Base-by-base conservation (phyloP, 2,797 vertebrate species). In the Hephaestus fuliginosus region DNA sequence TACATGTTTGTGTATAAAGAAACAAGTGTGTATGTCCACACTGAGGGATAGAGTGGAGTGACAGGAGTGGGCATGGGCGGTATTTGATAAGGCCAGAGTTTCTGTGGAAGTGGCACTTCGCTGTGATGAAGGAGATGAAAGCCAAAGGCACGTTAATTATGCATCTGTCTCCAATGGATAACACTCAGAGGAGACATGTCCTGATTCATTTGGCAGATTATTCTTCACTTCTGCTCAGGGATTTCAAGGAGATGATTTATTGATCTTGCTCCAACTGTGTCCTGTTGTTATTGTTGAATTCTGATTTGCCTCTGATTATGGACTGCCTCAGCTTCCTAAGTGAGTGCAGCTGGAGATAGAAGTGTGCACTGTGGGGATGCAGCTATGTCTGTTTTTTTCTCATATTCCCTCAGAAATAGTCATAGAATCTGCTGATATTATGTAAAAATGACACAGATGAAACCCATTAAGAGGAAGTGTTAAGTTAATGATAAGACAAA, bases 141-240 rank as follows among this genome's bases (percentile, higher is more conserved):
- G 89, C 83, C 83, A 86, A 80, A 84, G 76, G 76, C 76, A 83
- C 52, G 78, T 91, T 89, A 89, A 89, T 89, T 84, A 89, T 89
- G 83, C 69, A 89, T 89, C 88, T 76, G 83, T 86, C 85, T 89
- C 87, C 80, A 65, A 86, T 86, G 83, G 70, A 82, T 75, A 85
- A 86, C 87, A 87, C 84, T 89, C 87, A 78, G 81, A 89, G 84
- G 89, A 87, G 86, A 87, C 83, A 76, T 88, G 89, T 89, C 89
- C 86, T 88, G 76, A 86, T 88, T 88, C 70, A 86, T 89, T 89
- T 85, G 75, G 77, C 75, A 83, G 83, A 86, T 87, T 85, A 81
- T 89, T 86, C 87, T 86, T 89, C 86, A 86, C 78, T 84, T 73
- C 73, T 85, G 85, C 82, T 81, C 48, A 28, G 83, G 72, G 82